Base-by-base conservation (phyloP, 2,888 invertebrate species). In the Stenodera caucasica region DNA sequence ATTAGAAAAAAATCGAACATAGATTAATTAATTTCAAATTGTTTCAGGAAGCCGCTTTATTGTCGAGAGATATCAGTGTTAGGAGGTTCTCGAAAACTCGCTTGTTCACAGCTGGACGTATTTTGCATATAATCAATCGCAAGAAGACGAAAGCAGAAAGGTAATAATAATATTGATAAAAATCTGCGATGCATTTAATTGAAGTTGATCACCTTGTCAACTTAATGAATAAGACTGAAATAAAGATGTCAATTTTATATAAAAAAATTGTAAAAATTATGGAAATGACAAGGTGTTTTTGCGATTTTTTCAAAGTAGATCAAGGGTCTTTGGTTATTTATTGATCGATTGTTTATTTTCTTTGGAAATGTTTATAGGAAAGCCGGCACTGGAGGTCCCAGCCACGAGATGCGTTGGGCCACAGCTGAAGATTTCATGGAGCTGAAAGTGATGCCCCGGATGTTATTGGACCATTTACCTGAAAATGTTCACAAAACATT, bases 391-490 rank as follows among this genome's bases (percentile, higher is more conserved):
- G 86, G 85, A 56, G 87, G 88, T 58, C 85, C 86, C 6, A 86
- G 85, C 61, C 91, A 83, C 75, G 89, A 90, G 76, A 91, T 91
- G 86, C 83, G 90, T 45, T 94, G 93, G 93, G 89, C 90, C 2
- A 83, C 86, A 57, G 84, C 91, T 0, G 91, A 92, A 75, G 90
- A 91, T 76, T 93, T 93, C 79, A 86, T 87, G 82, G 90, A 92
- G 75, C 82, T 95, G 55, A 85, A 90, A 70, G 90, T 95, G 55
- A 92, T 92, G 87, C 92, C 92, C 6, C 84, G 90, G 53, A 94
- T 94, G 91, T 77, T 94, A 4, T 82, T 91, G 1, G 94, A 96
- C 79, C 95, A 96, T 78, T 81, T 94, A 52, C 94, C 95, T 0
- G 89, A 92, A 75, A 89, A 89, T 75, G 87, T 94, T 15, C 85